phyloP scores from a whole-genome alignment of 2,113 vertebrate species.

The Syngnathus scovelli region DNA sequence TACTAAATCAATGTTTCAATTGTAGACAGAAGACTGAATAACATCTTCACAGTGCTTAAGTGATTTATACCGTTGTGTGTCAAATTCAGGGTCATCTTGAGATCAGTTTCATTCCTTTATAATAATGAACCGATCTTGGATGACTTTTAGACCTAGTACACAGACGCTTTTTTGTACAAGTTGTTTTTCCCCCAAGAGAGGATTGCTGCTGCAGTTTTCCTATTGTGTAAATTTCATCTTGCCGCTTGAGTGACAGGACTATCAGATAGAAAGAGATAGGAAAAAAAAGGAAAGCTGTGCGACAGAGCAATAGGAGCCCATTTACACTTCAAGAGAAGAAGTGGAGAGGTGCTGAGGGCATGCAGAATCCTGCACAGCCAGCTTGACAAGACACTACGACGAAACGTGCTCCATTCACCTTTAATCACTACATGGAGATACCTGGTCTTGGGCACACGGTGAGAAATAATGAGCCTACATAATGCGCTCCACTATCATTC shows the following conservation, averaged over 20 bases:
- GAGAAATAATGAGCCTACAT: slow-evolving; percentile 52
- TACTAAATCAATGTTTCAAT: too few species aligned
- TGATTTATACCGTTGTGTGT: too few species aligned
- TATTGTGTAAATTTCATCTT: slow-evolving; percentile 40
- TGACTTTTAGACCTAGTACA: slow-evolving; percentile 11
- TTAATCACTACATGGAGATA: slow-evolving; percentile 62
- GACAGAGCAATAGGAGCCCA: slow-evolving; percentile 50
- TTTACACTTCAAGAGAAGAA: slow-evolving; percentile 72
- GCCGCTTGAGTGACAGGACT: slow-evolving; percentile 45
- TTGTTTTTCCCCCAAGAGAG: slow-evolving; percentile 2
- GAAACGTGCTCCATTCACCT: slow-evolving; percentile 62
- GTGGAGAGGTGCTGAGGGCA: slow-evolving; percentile 51
- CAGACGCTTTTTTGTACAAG: slow-evolving; percentile 15
- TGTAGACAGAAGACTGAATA: too few species aligned
- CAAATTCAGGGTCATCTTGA: not conserved
- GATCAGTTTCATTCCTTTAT: not conserved
- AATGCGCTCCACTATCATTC: slow-evolving; percentile 26
- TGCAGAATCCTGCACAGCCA: slow-evolving; percentile 44
- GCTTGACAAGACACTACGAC: slow-evolving; percentile 48
- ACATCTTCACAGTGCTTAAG: too few species aligned
- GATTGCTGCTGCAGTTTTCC: slow-evolving; percentile 6
- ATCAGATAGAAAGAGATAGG: slow-evolving; percentile 31
- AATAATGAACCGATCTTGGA: slow-evolving; percentile 2
- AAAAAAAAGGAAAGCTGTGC: slow-evolving; percentile 21
- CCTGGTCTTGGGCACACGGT: slow-evolving; percentile 42